Conservation (phyloP, 2,113 vertebrate genomes). For the Gavialis gangeticus region DNA sequence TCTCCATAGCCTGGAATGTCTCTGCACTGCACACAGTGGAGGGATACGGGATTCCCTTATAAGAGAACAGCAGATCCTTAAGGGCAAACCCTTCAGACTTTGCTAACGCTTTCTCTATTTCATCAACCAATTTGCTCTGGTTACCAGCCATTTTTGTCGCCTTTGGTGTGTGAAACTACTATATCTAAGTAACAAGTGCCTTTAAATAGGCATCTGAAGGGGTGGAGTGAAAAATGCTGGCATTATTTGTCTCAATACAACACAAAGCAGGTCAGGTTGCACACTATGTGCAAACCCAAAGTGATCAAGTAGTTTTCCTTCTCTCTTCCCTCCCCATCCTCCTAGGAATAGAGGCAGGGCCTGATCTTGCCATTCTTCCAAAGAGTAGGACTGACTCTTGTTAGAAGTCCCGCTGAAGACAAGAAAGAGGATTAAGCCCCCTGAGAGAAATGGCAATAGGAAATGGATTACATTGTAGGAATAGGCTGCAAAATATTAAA, state of each 20-base stretch:
- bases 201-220: slow-evolving; percentile 5
- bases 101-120: not conserved
- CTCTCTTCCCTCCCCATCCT: not conserved
- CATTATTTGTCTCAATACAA: not conserved
- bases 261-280: not conserved
- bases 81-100: slow-evolving; percentile 48
- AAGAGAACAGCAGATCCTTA: slow-evolving; percentile 76
- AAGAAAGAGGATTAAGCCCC: not conserved
- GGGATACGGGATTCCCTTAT: slow-evolving; percentile 69
- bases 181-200: not conserved
- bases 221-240: not conserved
- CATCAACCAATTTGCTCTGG: slow-evolving; percentile 1
- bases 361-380: not conserved
- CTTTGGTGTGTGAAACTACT: not conserved
- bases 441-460: not conserved
- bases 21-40: slow-evolving; percentile 64
- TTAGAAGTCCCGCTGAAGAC: not conserved
- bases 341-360: not conserved
- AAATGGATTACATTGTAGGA: not conserved
- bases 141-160: slow-evolving; percentile 4
- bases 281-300: not conserved
- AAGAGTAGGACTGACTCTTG: not conserved
- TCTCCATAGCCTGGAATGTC: slow-evolving; percentile 63
- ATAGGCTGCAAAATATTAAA: not conserved
- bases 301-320: not conserved